phyloP scores from a whole-genome alignment of 1,140 invertebrate species.

The Carposina sasakii region DNA sequence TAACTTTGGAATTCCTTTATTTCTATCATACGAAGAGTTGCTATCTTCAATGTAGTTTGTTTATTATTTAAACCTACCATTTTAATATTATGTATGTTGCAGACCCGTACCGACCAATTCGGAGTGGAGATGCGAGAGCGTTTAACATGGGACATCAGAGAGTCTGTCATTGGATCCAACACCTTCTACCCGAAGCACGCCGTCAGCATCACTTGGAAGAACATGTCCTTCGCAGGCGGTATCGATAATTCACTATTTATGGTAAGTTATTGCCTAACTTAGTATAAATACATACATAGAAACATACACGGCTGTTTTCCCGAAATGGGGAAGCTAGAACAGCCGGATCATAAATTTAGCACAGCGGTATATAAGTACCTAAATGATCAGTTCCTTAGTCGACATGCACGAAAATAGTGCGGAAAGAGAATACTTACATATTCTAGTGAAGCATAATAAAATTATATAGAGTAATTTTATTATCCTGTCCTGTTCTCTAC shows the following conservation, averaged over 20 bases:
- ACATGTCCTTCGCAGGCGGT: slow-evolving; percentile 92
- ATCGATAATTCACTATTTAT: slow-evolving; percentile 84
- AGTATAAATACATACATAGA: slow-evolving; percentile 4
- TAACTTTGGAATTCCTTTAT: too few species aligned
- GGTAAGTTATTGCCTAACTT: slow-evolving; percentile 65
- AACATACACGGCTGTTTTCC: too few species aligned
- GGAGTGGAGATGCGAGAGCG: slow-evolving; percentile 91
- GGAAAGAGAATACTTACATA: too few species aligned
- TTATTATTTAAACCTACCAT: not conserved
- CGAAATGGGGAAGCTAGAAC: too few species aligned
- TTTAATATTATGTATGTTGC: not conserved
- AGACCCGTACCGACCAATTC: slow-evolving; percentile 83
- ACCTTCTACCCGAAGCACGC: slow-evolving; percentile 93
- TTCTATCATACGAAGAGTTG: not conserved
- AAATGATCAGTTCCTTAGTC: too few species aligned
- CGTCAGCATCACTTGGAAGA: slow-evolving; percentile 96
- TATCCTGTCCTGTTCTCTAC: too few species aligned
- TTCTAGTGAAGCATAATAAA: too few species aligned
- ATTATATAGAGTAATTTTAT: too few species aligned
- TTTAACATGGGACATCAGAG: slow-evolving; percentile 89
- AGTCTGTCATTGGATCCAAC: slow-evolving; percentile 92
- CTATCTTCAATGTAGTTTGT: not conserved
- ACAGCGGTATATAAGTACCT: too few species aligned
- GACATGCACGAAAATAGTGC: too few species aligned
- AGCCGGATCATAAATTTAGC: too few species aligned